These are phyloP conservation scores for Arrhopalites spinosus DNA, from an alignment of 2,888 invertebrate genomes.

Conservation along the genomic window DNA sequence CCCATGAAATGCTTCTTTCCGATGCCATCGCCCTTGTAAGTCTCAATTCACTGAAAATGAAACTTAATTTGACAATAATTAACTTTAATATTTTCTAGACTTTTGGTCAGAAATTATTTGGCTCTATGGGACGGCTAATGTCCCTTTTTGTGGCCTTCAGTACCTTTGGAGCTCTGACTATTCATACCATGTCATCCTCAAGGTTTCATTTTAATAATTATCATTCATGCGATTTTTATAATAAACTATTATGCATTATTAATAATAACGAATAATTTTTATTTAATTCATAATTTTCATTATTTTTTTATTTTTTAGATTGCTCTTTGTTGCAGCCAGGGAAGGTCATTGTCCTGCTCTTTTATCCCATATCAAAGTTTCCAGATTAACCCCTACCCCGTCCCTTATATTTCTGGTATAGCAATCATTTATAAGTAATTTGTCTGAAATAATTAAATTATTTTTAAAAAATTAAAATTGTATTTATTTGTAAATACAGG, in stretches of 20 bases:
- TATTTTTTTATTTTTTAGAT: conserved; percentile 30
- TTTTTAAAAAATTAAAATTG: not conserved
- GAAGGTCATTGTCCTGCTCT: conserved; percentile 83
- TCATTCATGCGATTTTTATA: not conserved
- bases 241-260: not conserved
- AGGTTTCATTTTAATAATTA: conserved; percentile 24
- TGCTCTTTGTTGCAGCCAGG: conserved; percentile 64
- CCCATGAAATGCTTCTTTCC: conserved; percentile 77
- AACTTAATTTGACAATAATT: not conserved
- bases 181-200: conserved; percentile 49
- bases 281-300: not conserved
- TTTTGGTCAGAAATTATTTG: conserved; percentile 75
- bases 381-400: conserved; percentile 80
- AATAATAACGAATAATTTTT: not conserved
- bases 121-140: conserved; percentile 71
- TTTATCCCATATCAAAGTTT: conserved; percentile 77
- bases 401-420: conserved; percentile 78
- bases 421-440: not conserved
- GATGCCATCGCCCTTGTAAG: conserved; percentile 83
- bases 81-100: conserved; percentile 62
- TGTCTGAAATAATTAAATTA: not conserved
- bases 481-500: conserved; percentile 65
- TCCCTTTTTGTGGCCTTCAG: conserved; percentile 85
- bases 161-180: conserved; percentile 85
- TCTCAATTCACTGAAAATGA: not conserved